phyloP scores from a whole-genome alignment of 2,888 invertebrate species.

The Idaea biselata region DNA sequence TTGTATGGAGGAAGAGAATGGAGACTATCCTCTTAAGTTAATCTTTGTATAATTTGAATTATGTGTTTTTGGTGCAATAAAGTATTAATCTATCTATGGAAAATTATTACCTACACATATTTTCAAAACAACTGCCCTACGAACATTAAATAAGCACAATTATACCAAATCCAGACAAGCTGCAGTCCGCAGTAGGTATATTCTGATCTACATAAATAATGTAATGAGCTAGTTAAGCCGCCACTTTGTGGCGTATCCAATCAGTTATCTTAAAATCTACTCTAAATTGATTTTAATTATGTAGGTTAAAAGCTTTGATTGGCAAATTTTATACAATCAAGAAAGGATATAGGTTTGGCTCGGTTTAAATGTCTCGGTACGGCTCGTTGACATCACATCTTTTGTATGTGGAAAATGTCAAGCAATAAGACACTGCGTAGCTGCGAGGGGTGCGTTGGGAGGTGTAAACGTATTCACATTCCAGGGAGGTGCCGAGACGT shows the following conservation, averaged over 20 bases:
- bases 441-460: no score
- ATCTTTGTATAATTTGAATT: no score
- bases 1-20: no score
- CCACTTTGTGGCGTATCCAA: neutral
- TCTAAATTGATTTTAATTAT: neutral
- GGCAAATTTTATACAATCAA: neutral
- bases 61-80: no score
- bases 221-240: neutral
- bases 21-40: no score
- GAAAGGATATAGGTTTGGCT: neutral
- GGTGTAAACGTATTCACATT: no score
- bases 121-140: neutral
- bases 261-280: neutral
- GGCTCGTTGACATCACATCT: no score
- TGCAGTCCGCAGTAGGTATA: neutral
- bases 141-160: neutral
- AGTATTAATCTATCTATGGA: no score
- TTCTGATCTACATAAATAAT: neutral
- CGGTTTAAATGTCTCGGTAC: no score
- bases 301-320: constrained; percentile 1
- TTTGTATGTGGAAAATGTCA: no score
- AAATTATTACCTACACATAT: neutral
- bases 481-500: no score
- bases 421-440: no score
- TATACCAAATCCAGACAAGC: neutral